Evolutionary conservation across 2,113 vertebrate genomes (phyloP).

Genomic region (Octodon degus): DNA sequence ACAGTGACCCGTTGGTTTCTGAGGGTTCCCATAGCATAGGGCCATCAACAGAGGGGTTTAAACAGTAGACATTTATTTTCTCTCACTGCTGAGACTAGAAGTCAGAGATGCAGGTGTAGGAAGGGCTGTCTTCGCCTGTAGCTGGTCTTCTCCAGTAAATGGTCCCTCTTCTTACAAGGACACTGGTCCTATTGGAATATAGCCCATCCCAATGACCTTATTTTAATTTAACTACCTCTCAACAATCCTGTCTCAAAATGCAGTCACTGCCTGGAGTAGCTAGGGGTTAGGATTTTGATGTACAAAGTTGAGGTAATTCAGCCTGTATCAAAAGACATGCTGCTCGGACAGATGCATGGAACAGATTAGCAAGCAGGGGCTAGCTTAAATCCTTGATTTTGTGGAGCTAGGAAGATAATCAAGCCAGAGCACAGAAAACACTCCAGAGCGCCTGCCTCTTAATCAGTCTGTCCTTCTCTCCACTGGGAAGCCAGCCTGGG

Average conservation of each 20-base stretch:
- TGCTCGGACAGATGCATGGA: accelerated
- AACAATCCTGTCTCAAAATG: not conserved
- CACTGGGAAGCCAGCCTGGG: not conserved
- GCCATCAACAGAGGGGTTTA: not conserved
- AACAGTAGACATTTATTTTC: not conserved
- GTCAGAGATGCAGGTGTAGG: not conserved
- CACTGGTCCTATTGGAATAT: not conserved
- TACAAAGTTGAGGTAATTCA: not conserved
- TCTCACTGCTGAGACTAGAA: not conserved
- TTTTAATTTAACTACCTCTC: not conserved
- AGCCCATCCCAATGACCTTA: not conserved
- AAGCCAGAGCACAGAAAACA: not conserved
- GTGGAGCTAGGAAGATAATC: not conserved
- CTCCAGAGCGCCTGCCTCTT: not conserved
- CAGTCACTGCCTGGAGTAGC: not conserved
- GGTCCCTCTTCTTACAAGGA: not conserved
- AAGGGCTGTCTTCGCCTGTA: not conserved
- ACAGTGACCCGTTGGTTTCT: too few relatives aligned
- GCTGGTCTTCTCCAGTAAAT: not conserved
- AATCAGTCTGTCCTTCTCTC: not conserved
- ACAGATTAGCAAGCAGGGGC: not conserved
- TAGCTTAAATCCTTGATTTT: not conserved
- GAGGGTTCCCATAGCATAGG: not conserved
- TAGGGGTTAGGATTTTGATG: not conserved
- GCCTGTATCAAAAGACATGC: not conserved